Evolutionary conservation across 2,797 vertebrate species (phyloP).

Genomic region (Yasuhikotakia modesta): DNA sequence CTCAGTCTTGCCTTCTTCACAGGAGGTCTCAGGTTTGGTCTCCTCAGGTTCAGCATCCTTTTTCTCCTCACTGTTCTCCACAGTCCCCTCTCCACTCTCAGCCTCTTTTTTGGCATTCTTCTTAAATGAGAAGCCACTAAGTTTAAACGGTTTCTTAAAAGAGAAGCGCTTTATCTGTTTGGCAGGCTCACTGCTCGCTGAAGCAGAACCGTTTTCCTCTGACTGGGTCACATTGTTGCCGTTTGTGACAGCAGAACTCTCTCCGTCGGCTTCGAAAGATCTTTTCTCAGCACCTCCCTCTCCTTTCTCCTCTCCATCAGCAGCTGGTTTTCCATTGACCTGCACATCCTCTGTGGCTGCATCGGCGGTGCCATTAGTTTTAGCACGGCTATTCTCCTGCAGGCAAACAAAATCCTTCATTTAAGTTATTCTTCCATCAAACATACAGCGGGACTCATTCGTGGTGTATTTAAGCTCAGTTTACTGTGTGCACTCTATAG

Average conservation of each 20-base stretch:
- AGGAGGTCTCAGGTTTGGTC: slow-evolving; percentile 70
- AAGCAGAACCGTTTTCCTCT: slow-evolving; percentile 83
- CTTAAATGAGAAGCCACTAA: slow-evolving; percentile 95
- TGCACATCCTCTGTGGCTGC: slow-evolving; percentile 86
- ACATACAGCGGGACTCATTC: background rate
- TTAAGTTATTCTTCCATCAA: background rate
- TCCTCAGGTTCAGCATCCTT: slow-evolving; percentile 66
- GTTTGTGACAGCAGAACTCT: slow-evolving; percentile 79
- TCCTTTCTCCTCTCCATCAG: slow-evolving; percentile 75
- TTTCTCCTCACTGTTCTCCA: slow-evolving; percentile 69
- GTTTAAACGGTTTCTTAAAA: slow-evolving; percentile 98
- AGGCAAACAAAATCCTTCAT: background rate
- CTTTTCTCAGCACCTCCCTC: slow-evolving; percentile 53
- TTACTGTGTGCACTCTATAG: slow-evolving; percentile 3
- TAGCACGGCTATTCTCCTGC: slow-evolving; percentile 94
- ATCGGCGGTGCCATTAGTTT: slow-evolving; percentile 90
- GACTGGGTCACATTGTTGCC: slow-evolving; percentile 83
- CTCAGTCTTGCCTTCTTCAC: slow-evolving; percentile 70
- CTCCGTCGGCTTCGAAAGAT: slow-evolving; percentile 67
- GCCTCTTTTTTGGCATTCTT: slow-evolving; percentile 93
- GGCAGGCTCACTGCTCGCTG: slow-evolving; percentile 83
- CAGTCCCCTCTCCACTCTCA: slow-evolving; percentile 77
- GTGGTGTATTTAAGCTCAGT: background rate
- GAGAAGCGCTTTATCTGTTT: slow-evolving; percentile 99
- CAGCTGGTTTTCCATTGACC: slow-evolving; percentile 75